phyloP scores from a whole-genome alignment of 2,797 vertebrate species.

The Aselliscus stoliczkanus region DNA sequence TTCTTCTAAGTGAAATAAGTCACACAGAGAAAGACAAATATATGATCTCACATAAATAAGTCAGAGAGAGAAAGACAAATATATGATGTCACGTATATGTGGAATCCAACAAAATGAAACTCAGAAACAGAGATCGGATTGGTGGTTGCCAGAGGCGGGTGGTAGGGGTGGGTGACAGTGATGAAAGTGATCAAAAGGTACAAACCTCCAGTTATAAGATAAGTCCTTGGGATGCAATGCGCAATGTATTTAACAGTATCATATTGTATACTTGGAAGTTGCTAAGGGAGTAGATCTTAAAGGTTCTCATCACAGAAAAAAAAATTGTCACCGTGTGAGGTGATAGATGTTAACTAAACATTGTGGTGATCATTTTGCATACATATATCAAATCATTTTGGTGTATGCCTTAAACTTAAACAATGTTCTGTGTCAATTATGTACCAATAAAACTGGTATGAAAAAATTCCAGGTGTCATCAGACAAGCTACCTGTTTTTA shows the following conservation, averaged over 20 bases:
- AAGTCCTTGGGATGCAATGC: not conserved
- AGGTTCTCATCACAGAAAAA: not conserved
- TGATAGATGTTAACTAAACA: not conserved
- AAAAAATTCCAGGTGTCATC: not conserved
- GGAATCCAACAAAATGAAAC: not conserved
- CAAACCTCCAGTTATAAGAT: not conserved
- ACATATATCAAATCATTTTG: not conserved
- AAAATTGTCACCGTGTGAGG: not conserved
- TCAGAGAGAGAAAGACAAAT: not conserved
- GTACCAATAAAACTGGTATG: not conserved
- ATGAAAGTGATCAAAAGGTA: not conserved
- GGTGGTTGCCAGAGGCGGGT: not conserved
- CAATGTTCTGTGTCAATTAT: not conserved
- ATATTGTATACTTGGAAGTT: not conserved
- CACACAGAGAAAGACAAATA: not conserved
- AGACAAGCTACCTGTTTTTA: not conserved
- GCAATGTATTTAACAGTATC: not conserved
- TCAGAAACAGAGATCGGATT: not conserved
- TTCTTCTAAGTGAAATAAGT: not conserved
- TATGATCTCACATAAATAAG: not conserved
- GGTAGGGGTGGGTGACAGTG: not conserved
- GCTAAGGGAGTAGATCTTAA: not conserved
- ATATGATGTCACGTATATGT: not conserved
- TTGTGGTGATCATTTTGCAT: not conserved
- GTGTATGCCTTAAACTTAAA: not conserved